phyloP scores from a whole-genome alignment of 2,888 invertebrate species.

The Dynastes tityus region DNA sequence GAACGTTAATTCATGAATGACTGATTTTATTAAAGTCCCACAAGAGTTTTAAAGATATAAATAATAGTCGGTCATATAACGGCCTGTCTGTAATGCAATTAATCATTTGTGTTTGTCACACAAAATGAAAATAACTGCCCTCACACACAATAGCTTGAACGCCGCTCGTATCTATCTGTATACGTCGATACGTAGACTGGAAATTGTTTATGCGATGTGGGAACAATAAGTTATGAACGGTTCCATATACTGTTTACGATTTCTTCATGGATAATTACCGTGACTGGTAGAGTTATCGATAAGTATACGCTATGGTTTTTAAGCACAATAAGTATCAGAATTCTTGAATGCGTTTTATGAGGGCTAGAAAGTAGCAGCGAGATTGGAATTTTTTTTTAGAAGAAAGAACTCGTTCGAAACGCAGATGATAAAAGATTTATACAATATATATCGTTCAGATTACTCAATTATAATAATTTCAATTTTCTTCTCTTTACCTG shows the following conservation, averaged over 20 bases:
- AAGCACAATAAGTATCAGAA: neutral
- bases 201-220: constrained; percentile 19
- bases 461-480: no score
- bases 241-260: constrained; percentile 9
- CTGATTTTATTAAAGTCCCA: constrained; percentile 38
- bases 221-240: constrained; percentile 16
- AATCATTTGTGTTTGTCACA: constrained; percentile 36
- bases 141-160: constrained; percentile 25
- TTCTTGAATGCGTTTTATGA: neutral
- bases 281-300: constrained; percentile 29
- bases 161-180: neutral
- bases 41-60: constrained; percentile 26
- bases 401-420: no score
- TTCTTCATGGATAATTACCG: constrained; percentile 13
- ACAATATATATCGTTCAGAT: no score
- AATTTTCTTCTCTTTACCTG: no score
- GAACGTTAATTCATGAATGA: constrained; percentile 40
- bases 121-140: constrained; percentile 24
- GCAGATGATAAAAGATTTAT: no score
- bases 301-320: neutral
- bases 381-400: no score
- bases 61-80: constrained; percentile 19
- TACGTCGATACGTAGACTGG: neutral
- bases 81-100: constrained; percentile 23
- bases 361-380: neutral